Evolutionary conservation across 2,113 vertebrate species (phyloP).

Genomic region (Spea multiplicata): DNA sequence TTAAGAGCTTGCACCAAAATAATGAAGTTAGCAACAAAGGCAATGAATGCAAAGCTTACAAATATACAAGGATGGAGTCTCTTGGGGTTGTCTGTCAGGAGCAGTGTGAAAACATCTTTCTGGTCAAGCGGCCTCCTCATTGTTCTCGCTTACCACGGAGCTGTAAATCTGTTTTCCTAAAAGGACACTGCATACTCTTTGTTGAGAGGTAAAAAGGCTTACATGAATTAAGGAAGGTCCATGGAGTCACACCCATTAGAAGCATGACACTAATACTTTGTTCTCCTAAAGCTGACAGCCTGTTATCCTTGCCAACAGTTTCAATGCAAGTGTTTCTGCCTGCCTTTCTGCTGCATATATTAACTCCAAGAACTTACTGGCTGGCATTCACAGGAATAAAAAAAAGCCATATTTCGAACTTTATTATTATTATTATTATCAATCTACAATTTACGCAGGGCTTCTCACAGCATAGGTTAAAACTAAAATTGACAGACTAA

Average conservation of each 20-base stretch:
- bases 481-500: too few relatives aligned
- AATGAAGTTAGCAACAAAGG: conserved; percentile 68
- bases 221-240: conserved; percentile 51
- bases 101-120: conserved; percentile 60
- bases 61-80: conserved; percentile 53
- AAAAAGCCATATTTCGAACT: too few relatives aligned
- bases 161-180: conserved; percentile 48
- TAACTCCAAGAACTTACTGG: not conserved
- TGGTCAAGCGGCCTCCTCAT: conserved; percentile 52
- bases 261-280: conserved; percentile 15
- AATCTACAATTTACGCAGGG: too few relatives aligned
- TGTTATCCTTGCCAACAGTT: conserved; percentile 38
- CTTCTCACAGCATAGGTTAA: too few relatives aligned
- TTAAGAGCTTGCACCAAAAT: conserved; percentile 62
- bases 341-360: conserved; percentile 24
- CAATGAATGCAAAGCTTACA: conserved; percentile 54
- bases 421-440: too few relatives aligned
- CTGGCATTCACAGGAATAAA: too few relatives aligned
- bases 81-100: conserved; percentile 49
- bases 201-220: conserved; percentile 35
- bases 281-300: conserved; percentile 42
- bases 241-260: conserved; percentile 17
- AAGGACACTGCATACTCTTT: conserved; percentile 37
- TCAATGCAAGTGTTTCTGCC: conserved; percentile 20
- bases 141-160: conserved; percentile 49